Base-by-base conservation (phyloP, 1,140 invertebrate genomes). In the Teleogryllus occipitalis region DNA sequence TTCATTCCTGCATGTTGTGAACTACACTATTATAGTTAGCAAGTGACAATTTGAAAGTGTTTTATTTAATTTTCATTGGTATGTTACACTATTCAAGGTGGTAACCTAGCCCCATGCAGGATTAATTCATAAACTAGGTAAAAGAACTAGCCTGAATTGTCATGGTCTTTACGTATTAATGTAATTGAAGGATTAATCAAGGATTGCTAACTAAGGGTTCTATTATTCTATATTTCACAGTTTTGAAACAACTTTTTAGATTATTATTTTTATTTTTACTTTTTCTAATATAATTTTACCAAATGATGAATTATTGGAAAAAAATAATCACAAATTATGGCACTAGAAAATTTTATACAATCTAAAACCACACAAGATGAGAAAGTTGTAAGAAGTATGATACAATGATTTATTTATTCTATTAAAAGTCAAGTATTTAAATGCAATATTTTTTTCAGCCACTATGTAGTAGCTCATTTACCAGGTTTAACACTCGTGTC, bases 371-470 rank as follows among this genome's bases (percentile, higher is more conserved):
- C 54, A 65, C 54, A 65, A 65, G 54, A 65, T 65, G 54, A 65
- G 10, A 65, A 65, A 65, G 54, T 65, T 65, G 54, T 65, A 65
- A 65, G 54, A 65, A 65, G 54, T 65, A 65, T 65, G 54, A 65
- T 65, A 65, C 54, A 65, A 65, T 65, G 54, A 65, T 65, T 65
- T 65, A 65, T 65, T 65, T 65, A 65, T 18, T 65, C 54, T 65
- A 65, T 65, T 65, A 65, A 65, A 65, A 65, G 54, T 65, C 54
- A 65, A 65, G 54, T 65, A 65, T 65, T 65, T 65, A 65, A 65
- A 65, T 65, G 54, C 54, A 65, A 65, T 65, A 65, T 65, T 65
- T 65, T 65, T 65, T 65, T 14, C 54, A 65, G 54, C 54, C 7
- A 65, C 54, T 7, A 7, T 2, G 54, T 65, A 65, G 54, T 18